A percentile compares a stretch with the other conserved stretches of the same genome.
phyloP scores from a whole-genome alignment of 2,888 invertebrate species.

The Phaonia tiefii region DNA sequence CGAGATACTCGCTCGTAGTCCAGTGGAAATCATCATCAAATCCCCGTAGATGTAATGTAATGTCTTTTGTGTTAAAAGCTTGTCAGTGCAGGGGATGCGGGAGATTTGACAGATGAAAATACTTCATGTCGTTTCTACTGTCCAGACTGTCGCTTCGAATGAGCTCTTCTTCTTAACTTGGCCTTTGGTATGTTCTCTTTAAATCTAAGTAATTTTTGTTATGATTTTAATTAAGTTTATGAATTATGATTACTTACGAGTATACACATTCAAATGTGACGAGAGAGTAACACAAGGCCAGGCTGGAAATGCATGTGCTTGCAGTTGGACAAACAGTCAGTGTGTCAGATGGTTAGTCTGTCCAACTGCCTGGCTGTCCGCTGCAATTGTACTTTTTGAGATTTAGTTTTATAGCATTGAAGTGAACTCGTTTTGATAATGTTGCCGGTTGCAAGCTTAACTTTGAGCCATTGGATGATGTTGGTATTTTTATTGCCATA shows the following conservation, averaged over 20 bases:
- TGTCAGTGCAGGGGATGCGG: not conserved
- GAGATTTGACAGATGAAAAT: slow-evolving; percentile 16
- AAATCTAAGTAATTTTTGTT: slow-evolving; percentile 72
- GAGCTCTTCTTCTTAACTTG: slow-evolving; percentile 14
- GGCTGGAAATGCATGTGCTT: not conserved
- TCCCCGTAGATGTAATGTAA: slow-evolving; percentile 5
- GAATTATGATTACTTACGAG: slow-evolving; percentile 69
- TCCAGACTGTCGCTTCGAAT: slow-evolving; percentile 15
- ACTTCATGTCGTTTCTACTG: slow-evolving; percentile 14
- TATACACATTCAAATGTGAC: slow-evolving; percentile 10
- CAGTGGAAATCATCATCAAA: slow-evolving; percentile 25
- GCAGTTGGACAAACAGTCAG: not conserved
- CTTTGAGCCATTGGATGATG: too few species aligned
- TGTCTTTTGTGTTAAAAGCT: slow-evolving; percentile 27
- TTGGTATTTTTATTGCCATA: slow-evolving; percentile 48
- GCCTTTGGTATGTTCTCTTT: slow-evolving; percentile 50
- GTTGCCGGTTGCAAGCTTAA: slow-evolving; percentile 65
- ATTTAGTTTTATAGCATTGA: slow-evolving; percentile 32
- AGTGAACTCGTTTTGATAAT: slow-evolving; percentile 67
- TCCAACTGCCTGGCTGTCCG: slow-evolving; percentile 23
- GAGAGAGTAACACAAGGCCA: slow-evolving; percentile 29
- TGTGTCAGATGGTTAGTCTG: not conserved
- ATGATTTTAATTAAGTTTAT: slow-evolving; percentile 78
- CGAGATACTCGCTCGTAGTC: not conserved
- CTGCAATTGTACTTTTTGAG: slow-evolving; percentile 4